Evolutionary conservation across 2,888 invertebrate species (phyloP).

Genomic region (Apantesis nais): DNA sequence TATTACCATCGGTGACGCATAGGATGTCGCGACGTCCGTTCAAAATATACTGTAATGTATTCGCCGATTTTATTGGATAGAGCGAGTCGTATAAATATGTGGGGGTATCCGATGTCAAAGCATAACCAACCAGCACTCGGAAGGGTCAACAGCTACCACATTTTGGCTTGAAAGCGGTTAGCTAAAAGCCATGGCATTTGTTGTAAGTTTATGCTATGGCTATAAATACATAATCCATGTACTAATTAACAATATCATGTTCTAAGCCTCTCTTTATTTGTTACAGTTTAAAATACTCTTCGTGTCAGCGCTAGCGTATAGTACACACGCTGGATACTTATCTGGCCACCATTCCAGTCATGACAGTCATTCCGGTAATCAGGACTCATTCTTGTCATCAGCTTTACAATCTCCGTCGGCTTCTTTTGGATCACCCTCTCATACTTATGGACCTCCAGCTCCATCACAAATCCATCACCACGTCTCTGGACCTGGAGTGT

Average conservation of each 20-base stretch:
- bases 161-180: slow-evolving; percentile 80
- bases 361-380: slow-evolving; percentile 49
- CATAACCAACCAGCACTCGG: slow-evolving; percentile 75
- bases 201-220: slow-evolving; percentile 69
- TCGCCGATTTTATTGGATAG: slow-evolving; percentile 69
- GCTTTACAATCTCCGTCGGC: slow-evolving; percentile 72
- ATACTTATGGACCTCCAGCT: slow-evolving; percentile 62
- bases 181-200: slow-evolving; percentile 84
- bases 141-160: slow-evolving; percentile 73
- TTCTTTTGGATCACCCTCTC: slow-evolving; percentile 70
- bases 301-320: slow-evolving; percentile 69
- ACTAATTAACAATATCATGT: not conserved
- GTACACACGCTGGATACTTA: slow-evolving; percentile 66
- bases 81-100: slow-evolving; percentile 80
- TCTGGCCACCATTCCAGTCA: slow-evolving; percentile 60
- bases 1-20: slow-evolving; percentile 56
- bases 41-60: slow-evolving; percentile 65
- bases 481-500: slow-evolving; percentile 1
- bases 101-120: slow-evolving; percentile 63
- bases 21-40: slow-evolving; percentile 55
- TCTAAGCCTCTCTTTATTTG: slow-evolving; percentile 43
- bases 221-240: slow-evolving; percentile 23
- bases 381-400: slow-evolving; percentile 70
- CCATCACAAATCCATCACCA: slow-evolving; percentile 6
- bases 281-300: slow-evolving; percentile 77